These are phyloP conservation scores for Phortica okadai DNA, from an alignment of 2,888 invertebrate species.

Conservation along the genomic window DNA sequence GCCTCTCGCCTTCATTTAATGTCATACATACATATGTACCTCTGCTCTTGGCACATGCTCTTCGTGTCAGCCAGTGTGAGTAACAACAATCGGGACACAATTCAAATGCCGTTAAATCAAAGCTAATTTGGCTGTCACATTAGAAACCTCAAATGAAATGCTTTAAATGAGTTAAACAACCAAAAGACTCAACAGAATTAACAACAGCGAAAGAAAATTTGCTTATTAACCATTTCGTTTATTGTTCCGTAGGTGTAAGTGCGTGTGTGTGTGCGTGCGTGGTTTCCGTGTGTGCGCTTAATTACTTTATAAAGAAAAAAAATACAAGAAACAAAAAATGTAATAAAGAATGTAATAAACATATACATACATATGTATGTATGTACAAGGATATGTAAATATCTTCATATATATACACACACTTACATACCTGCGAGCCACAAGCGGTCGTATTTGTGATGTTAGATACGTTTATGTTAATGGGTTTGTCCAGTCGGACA, in stretches of 20 bases:
- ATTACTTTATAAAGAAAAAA: constrained; percentile 22
- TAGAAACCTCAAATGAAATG: neutral
- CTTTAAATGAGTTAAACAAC: neutral
- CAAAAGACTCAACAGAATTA: neutral
- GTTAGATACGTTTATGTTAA: constrained; percentile 9
- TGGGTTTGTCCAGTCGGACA: constrained; percentile 17
- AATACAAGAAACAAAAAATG: neutral
- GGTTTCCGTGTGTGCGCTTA: constrained; percentile 22
- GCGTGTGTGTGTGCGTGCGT: neutral
- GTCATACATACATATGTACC: too few relatives aligned
- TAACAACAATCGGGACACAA: neutral
- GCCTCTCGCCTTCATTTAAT: too few relatives aligned
- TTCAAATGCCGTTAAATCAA: neutral
- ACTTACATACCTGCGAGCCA: too few relatives aligned
- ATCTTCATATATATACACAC: too few relatives aligned
- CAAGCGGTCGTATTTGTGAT: neutral
- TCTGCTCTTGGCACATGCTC: too few relatives aligned
- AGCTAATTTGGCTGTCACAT: neutral
- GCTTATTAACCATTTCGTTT: neutral
- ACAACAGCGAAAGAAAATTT: neutral
- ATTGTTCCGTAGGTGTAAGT: neutral
- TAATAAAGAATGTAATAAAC: neutral
- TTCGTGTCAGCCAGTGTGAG: too few relatives aligned
- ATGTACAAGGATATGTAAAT: too few relatives aligned
- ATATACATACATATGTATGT: neutral